Percentiles rank a stretch among this genome's conserved stretches.
Conservation (phyloP, 2,113 vertebrate species). For the Malurus elegans region DNA sequence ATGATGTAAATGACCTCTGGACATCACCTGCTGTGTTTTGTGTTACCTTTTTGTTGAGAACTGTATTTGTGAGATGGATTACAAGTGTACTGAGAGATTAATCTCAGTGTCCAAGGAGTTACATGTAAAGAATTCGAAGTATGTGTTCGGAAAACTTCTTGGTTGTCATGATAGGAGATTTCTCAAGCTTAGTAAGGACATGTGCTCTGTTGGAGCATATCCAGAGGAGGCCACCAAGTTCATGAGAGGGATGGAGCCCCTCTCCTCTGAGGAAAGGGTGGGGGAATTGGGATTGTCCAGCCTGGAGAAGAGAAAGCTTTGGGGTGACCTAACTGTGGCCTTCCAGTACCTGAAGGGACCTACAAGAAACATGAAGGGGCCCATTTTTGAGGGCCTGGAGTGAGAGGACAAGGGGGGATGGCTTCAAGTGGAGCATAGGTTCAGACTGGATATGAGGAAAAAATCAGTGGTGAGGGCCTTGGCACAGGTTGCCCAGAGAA, state of each 20-base stretch:
- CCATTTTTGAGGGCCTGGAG: neutral
- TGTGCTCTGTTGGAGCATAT: neutral
- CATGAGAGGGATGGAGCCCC: neutral
- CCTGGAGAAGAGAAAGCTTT: neutral
- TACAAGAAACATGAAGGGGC: too few relatives aligned
- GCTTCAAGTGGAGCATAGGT: neutral
- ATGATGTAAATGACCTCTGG: neutral
- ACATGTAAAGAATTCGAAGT: neutral
- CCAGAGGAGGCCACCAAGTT: neutral
- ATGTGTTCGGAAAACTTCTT: neutral
- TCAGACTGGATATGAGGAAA: neutral
- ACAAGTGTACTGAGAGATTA: neutral
- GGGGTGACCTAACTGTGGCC: neutral
- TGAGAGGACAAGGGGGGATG: neutral
- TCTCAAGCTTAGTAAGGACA: neutral
- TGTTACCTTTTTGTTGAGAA: neutral
- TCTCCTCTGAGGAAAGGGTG: neutral
- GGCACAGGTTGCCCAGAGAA: neutral
- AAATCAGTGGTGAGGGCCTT: accelerated
- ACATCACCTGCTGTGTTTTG: neutral
- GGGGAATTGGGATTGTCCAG: neutral
- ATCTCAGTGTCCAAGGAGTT: neutral
- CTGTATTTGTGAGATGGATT: neutral
- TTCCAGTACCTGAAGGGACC: neutral
- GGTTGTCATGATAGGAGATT: neutral